Base-by-base conservation (phyloP, 64 coral and sea anemone species). In the Pocillopora verrucosa region DNA sequence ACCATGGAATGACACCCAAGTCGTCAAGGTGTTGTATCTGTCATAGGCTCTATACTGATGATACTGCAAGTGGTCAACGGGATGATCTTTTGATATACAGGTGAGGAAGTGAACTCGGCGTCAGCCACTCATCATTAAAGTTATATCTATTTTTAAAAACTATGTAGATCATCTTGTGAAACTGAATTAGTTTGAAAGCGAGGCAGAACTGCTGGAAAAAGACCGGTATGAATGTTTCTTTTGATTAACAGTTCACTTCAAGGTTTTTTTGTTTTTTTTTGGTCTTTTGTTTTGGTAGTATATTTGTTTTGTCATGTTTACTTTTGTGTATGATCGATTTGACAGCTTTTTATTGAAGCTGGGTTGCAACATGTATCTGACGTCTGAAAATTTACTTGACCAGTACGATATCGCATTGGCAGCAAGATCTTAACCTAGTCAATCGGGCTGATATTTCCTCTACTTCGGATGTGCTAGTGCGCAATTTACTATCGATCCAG, bases 1-100 rank as follows among this genome's bases (percentile, higher is more conserved):
- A 76, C 61, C 45, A 72, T 59, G 93, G 96, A 30, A 41, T 95
- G 2, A 63, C 41, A 22, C 96, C 96, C 22, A 77, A 90, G 26
- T 64, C 34, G 15, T 60, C 80, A 3, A 63, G 65, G 36, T 98
- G 96, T 30, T 80, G 87, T 24, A 85, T 98, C 36, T 98, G 96
- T 80, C 88, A 91, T 13, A 81, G 83, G 73, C 60, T 78, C n/a
- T 91, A 74, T 16, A 82, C 73, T 19, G 89, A 88, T 13, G 88
- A 82, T 9, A 75, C 83, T 64, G 87, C 77, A 13, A 80, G 77
- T n/a, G 65, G 84, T 11, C 90, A 95, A 41, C 76, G 63, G 13
- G 89, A 91, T 73, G 81, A 74, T 62, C 63, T 89, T 36, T 10
- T 92, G 34, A 56, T 95, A 10, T 95, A 89, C 25, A 92, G 86